A percentile compares a stretch with the other conserved stretches of the same genome.
phyloP scores from a whole-genome alignment of 2,113 vertebrate genomes.

The Neodon shergylaensis region DNA sequence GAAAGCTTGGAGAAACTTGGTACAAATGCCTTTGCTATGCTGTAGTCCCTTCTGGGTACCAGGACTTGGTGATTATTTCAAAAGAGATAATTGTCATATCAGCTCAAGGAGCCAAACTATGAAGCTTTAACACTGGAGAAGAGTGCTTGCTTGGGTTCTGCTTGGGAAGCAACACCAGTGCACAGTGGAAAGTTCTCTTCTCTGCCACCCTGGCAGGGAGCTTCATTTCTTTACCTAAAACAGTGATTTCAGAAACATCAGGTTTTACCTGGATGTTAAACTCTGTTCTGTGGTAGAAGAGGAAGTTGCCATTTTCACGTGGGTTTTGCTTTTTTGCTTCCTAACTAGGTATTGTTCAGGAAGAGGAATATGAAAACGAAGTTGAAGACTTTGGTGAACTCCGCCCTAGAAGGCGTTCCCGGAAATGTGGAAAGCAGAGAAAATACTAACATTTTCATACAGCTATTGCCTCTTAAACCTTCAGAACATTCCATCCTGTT shows the following conservation, averaged over 20 bases:
- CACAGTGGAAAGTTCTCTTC: not conserved
- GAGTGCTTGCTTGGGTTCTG: not conserved
- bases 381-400: slow-evolving; percentile 85
- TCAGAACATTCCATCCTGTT: slow-evolving; percentile 30
- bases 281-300: not conserved
- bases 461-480: not conserved
- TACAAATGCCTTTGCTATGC: not conserved
- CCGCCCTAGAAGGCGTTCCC: slow-evolving; percentile 67
- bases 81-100: not conserved
- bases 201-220: not conserved
- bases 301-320: not conserved
- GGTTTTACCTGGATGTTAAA: not conserved
- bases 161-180: not conserved
- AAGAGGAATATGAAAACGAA: slow-evolving; percentile 86
- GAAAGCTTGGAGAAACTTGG: not conserved
- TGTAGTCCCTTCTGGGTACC: not conserved
- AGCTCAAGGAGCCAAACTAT: not conserved
- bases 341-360: slow-evolving; percentile 78
- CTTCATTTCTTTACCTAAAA: slow-evolving; percentile 2
- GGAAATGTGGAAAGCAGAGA: slow-evolving; percentile 77
- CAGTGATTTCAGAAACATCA: not conserved
- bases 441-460: slow-evolving; percentile 59
- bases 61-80: slow-evolving; percentile 5
- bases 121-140: not conserved
- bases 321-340: slow-evolving; percentile 20